Base-by-base conservation (phyloP, 64 coral and sea anemone genomes). In the Stylophora pistillata region DNA sequence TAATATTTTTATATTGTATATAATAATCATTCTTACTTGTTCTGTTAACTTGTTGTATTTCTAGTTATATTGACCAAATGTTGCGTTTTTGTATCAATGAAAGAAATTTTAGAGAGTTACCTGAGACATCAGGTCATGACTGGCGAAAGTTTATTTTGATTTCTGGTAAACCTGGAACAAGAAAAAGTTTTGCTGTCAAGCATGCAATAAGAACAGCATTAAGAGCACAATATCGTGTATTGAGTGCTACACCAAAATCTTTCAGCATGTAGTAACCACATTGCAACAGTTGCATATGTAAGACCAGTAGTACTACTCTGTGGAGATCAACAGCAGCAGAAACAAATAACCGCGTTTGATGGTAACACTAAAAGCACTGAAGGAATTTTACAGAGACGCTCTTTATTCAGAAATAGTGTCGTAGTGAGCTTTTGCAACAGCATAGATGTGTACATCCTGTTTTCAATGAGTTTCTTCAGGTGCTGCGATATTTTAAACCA, bases 251-350 rank as follows among this genome's bases (percentile, higher is more conserved):
- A 15, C 59, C 90, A 29, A 56, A 0, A 89, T 77, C 15, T 89
- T 94, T 25, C 60, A 15, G 0, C 92, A 94, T 25, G 69, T 94
- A 62, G 13, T 88, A 0, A 53, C 17, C 9, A 93, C 86, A 5
- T 13, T 93, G 3, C 27, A 82, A 15, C 27, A 88, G 11, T 41
- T 94, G 30, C 71, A n/a, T n/a, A 73, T 30, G 26, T 30, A 1
- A 33, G 92, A 69, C 92, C 86, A 0, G 56, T 94, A 18, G 33
- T 94, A 0, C 1, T 94, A 55, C 13, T 89, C 0, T 85, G 82
- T 57, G 92, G 92, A 10, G 92, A 94, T 55, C 61, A 85, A 15
- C 73, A 75, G 5, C 86, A 93, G 34, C 79, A 89, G 21, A 78
- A 88, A 29, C 86, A 78, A 0, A 94, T 89, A 25, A 33, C 16